Percentiles rank a stretch among this genome's conserved stretches.
Evolutionary conservation across 2,888 invertebrate genomes (phyloP).

Genomic region (Philereme transversata): DNA sequence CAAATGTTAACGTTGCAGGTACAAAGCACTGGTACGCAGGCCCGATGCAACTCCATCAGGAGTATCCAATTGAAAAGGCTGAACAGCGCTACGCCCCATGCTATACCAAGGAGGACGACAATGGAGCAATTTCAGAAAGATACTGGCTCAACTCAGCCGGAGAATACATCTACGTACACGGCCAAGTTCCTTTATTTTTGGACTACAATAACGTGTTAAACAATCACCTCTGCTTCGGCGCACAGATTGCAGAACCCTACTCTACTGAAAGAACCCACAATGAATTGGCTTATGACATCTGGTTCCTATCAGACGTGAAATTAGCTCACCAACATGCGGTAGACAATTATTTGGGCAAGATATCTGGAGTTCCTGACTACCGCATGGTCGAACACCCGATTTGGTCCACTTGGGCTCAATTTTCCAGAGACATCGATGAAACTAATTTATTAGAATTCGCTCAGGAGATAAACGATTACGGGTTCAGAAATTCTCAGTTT

Average conservation of each 20-base stretch:
- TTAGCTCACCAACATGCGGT: conserved; percentile 86
- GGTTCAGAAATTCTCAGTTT: conserved; percentile 88
- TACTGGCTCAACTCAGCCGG: conserved; percentile 90
- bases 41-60: conserved; percentile 83
- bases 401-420: conserved; percentile 95
- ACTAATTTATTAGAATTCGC: conserved; percentile 86
- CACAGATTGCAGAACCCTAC: conserved; percentile 83
- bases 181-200: conserved; percentile 87
- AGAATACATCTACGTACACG: conserved; percentile 86
- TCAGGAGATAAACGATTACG: conserved; percentile 84
- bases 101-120: conserved; percentile 78
- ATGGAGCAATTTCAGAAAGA: conserved; percentile 85
- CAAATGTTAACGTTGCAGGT: conserved; percentile 49
- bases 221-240: conserved; percentile 84
- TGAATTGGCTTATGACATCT: conserved; percentile 84
- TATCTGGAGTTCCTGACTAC: conserved; percentile 85
- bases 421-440: conserved; percentile 86
- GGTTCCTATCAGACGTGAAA: conserved; percentile 83
- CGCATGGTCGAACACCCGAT: conserved; percentile 91
- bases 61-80: conserved; percentile 85
- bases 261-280: conserved; percentile 61
- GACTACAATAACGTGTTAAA: conserved; percentile 85
- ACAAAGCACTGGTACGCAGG: conserved; percentile 87
- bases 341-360: conserved; percentile 85
- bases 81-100: conserved; percentile 80